Base-by-base conservation (phyloP, 1,140 invertebrate species). In the Caenorhabditis inopinata region DNA sequence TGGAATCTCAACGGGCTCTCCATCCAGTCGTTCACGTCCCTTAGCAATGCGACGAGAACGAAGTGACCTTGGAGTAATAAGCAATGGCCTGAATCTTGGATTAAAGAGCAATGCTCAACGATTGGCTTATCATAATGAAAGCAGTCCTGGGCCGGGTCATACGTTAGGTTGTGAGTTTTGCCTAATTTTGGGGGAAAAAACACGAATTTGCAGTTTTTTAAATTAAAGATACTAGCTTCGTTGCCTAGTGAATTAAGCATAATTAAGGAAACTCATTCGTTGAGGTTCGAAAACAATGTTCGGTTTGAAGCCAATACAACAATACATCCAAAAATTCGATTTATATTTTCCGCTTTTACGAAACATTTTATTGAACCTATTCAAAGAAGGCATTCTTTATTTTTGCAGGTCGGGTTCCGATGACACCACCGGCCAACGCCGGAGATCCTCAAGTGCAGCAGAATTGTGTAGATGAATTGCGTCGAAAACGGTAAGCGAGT, bases 381-480 rank as follows among this genome's bases (percentile, higher is more conserved):
- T 42, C 5, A 5, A 42, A 7, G 38, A 42, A 42, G 14, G 5
- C 14, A 7, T 14, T 14, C 5, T 42, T 42, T 42, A 5, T 42
- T 42, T 5, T 53, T 42, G 25, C 32, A 78, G 45, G 49, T 47
- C 76, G 76, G 6, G 35, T 58, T 25, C 42, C 76, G 18, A 78
- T 78, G 76, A 38, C 32, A 29, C 76, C 76, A 27, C 76, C 76
- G 7, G 76, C 42, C n/a, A 38, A 47, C 38, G 49, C 45, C 2
- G 74, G 83, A 47, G 79, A 80, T 68, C 74, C 62, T 27, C 49
- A 47, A 29, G 74, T 76, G 14, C 81, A 85, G 76, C 78, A 81
- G 51, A 83, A 83, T 42, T 85, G 84, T 78, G 75, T 85, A 18
- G 84, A 85, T 21, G 84, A 85, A 75, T 58, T 85, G 79, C 58